Conservation (phyloP, 2,113 vertebrate genomes). For the Agelaius phoeniceus region DNA sequence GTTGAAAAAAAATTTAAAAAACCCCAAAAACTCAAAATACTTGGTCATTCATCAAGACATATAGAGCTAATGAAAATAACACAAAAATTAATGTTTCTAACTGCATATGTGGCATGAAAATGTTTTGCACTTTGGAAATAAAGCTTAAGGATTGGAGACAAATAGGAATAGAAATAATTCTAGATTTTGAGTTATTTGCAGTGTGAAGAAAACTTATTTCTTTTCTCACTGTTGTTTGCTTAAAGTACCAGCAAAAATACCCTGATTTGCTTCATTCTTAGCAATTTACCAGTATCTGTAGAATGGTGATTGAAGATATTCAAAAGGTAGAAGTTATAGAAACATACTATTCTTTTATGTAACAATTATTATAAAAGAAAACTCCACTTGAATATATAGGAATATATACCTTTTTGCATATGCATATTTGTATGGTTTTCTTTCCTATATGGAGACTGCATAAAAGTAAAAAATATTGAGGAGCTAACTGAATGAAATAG, state of each 20-base stretch:
- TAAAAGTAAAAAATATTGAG: not conserved
- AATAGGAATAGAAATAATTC: not conserved
- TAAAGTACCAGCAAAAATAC: not conserved
- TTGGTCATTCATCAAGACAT: not conserved
- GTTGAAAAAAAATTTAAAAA: not conserved
- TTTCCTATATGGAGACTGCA: not conserved
- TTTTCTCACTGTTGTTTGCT: not conserved
- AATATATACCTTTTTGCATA: not conserved
- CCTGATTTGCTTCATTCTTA: not conserved
- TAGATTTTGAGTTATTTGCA: not conserved
- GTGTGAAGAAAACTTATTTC: not conserved
- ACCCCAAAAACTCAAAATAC: fast-evolving
- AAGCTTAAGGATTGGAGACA: not conserved
- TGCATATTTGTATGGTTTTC: fast-evolving
- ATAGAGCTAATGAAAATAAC: not conserved
- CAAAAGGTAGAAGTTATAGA: not conserved
- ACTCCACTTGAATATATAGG: not conserved
- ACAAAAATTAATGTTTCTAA: not conserved
- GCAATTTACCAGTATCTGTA: not conserved
- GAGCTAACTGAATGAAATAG: not conserved
- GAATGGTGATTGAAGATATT: not conserved
- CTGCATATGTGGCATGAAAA: not conserved
- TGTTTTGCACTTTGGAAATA: not conserved
- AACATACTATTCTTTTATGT: not conserved
- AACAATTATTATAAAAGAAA: not conserved